Evolutionary conservation across 2,113 vertebrate species (phyloP), one percentile per base, ranked within the genome.

Genomic region (Uria aalge): DNA sequence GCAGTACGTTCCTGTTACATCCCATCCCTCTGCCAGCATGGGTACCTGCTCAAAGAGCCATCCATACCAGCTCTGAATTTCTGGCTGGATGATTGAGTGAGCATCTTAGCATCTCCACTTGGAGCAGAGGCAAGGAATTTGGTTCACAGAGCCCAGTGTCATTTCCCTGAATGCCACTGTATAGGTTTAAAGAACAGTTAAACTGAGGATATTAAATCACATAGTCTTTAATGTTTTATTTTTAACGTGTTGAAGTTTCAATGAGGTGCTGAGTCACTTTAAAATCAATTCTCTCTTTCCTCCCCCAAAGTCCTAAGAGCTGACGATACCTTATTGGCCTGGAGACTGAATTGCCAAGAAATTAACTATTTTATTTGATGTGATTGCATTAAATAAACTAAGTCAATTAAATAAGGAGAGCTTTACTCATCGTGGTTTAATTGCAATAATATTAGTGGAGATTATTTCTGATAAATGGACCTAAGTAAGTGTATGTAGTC

Each of bases 231-330:
- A 88, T 78, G 36, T 68, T 85, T 89, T 80, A 57, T 89, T 91
- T 91, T 93, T 90, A 85, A 71, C 5, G 5, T 10, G 12, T 60
- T 93, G 52, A 85, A 87, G 38, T 87, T 75, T 56, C 47, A 82
- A 11, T 30, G 34, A 60, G 34, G 19, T 91, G 87, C 77, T 68
- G 92, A 94, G 48, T 91, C 80, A 78, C 45, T 2, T 3, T 83
- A 94, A 90, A 93, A 93, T 93, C 59, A 27, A 21, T 94, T 85
- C 6, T 90, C 32, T 91, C 50, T 52, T 92, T 91, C 47, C 38
- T 80, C 9, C 30, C 12, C 36, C 34, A 62, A 78, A 21, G 15
- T 55, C 55, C 32, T 50, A 85, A 62, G 53, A 55, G 4, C 26
- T 94, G 67, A 60, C 47, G 78, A 15, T 48, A 62, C 15, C 23